Evolutionary conservation across 2,113 vertebrate species (phyloP), one percentile per base, ranked within the genome.

Genomic region (Actenoides lindsayi): DNA sequence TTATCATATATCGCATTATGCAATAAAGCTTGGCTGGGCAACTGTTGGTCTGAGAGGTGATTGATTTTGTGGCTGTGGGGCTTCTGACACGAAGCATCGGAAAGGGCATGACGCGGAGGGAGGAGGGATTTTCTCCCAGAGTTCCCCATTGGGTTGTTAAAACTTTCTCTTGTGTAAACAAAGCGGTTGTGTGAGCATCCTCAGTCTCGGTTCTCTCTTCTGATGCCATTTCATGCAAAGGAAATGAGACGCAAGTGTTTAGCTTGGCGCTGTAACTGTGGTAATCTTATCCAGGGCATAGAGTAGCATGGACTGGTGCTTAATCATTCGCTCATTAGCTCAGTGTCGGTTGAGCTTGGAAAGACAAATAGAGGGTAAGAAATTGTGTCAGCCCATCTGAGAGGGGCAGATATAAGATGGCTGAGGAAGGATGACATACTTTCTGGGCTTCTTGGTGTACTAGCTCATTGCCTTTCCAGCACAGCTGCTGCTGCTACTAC

Each of bases 201-300:
- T 92, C 50, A 39, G 24, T 93, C 91, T 86, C 1, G 0, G 78
- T 95, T 81, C 83, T 50, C 76, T 16, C 16, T 87, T 89, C 81
- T 84, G 42, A 50, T 89, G 46, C 63, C 48, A 19, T 90, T 94
- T 93, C 67, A 68, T 95, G 82, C 60, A 53, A 87, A 95, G 92
- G 87, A 94, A 96, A 94, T 73, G 87, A 96, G 85, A 74, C 83
- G 73, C 87, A 92, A 79, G 77, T 92, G 78, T 96, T 97, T 92
- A 77, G 77, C 83, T 96, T 93, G 89, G 91, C 87, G 35, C 53
- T 63, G 77, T 91, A 89, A 83, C 80, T 95, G 81, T 12, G 51
- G 97, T 97, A 97, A 97, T 94, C 1, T 5, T 97, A 97, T 96
- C 97, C 95, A 93, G 93, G 96, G 94, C 97, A 94, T 87, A 94